Conservation (phyloP, 37 sponge, comb jelly and placozoan species). For the Crambe crambe region DNA sequence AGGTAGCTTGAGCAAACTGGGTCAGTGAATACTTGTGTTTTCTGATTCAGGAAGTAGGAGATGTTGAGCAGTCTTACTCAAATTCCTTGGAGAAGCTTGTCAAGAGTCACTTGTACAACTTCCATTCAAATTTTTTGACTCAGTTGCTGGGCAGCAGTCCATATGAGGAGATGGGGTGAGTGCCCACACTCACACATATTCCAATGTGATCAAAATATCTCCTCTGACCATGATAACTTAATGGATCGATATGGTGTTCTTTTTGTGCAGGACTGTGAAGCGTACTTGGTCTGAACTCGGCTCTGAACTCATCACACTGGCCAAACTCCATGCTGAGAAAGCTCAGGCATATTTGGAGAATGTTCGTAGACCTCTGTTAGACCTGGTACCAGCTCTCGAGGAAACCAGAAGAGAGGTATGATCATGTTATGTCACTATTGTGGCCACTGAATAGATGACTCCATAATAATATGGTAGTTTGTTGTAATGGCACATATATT, state of each 20-base stretch:
- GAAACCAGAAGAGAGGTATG: constrained; percentile 55
- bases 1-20: not conserved
- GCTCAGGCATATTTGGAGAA: constrained; percentile 40
- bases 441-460: too few species aligned
- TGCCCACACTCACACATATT: not conserved
- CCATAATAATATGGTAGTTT: not conserved
- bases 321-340: constrained; percentile 62
- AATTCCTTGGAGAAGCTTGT: constrained; percentile 53
- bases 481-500: not conserved
- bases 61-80: constrained; percentile 67
- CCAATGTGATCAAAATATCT: not conserved
- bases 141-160: constrained; percentile 75
- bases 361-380: constrained; percentile 54
- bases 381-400: constrained; percentile 64
- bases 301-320: constrained; percentile 45
- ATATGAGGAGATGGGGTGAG: constrained; percentile 79
- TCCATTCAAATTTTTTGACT: constrained; percentile 74
- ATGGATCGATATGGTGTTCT: too few species aligned
- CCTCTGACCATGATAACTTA: too few species aligned
- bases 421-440: not conserved
- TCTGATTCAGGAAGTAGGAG: constrained; percentile 58
- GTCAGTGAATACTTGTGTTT: not conserved
- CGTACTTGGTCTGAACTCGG: constrained; percentile 72
- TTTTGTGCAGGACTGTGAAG: constrained; percentile 56
- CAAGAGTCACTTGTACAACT: constrained; percentile 62